Evolutionary conservation across 37 sponge, comb jelly and placozoan species (phyloP).

Genomic region (Hexactinellida sp.): DNA sequence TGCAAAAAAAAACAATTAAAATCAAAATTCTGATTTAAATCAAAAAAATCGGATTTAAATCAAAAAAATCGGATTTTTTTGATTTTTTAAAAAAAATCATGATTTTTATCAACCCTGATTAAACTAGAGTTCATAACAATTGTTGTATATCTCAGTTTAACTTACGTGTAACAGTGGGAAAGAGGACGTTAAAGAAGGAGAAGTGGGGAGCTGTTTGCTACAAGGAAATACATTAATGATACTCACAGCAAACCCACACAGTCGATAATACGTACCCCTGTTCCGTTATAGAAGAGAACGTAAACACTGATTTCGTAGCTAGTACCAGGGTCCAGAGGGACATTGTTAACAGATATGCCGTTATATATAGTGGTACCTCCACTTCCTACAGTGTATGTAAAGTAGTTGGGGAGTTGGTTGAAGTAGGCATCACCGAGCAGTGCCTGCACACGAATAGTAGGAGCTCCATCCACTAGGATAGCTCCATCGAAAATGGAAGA

Average conservation of each 20-base stretch:
- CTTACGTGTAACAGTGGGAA: not conserved
- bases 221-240: not conserved
- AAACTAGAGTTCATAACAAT: too few relatives aligned
- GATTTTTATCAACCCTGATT: too few relatives aligned
- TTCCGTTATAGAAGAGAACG: not conserved
- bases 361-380: not conserved
- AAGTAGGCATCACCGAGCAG: not conserved
- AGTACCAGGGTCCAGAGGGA: not conserved
- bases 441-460: not conserved
- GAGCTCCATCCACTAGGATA: not conserved
- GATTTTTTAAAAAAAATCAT: too few relatives aligned
- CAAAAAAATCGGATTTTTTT: not conserved
- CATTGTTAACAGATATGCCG: not conserved
- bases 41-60: not conserved
- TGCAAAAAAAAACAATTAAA: too few relatives aligned
- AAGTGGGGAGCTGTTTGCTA: not conserved
- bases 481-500: not conserved
- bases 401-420: not conserved
- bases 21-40: too few relatives aligned
- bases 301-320: not conserved
- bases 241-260: not conserved
- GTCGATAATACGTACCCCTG: not conserved
- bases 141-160: too few relatives aligned
- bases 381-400: not conserved
- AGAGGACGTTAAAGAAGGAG: not conserved